Evolutionary conservation across 2,888 invertebrate species (phyloP), one percentile per base, ranked within the genome.

Genomic region (Artemia sinica): DNA sequence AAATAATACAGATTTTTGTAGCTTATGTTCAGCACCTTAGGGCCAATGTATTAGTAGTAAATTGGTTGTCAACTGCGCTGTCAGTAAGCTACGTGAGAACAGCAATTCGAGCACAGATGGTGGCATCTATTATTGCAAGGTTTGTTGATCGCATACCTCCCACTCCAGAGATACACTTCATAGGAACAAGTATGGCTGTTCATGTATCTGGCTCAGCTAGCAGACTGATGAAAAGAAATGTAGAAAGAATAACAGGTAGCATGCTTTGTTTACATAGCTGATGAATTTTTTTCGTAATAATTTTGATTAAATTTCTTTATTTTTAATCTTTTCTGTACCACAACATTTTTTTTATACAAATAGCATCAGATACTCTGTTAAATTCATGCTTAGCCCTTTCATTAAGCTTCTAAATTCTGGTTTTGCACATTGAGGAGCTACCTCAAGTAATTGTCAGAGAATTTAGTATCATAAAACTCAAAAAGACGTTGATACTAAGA

Each of bases 111-210:
- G 63, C 14, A 28, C n/a, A 58, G 63, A 58, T 9, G 28, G 28
- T 58, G 14, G 63, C 63, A 58, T n/a, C 63, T 18, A 28, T 58
- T 10, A 28, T 58, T 10, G 63, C 63, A n/a, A n/a, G 63, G 28
- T 58, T 58, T n/a, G 63, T 58, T 10, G 63, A 58, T 58, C 9
- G 9, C 63, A n/a, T 58, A 10, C 63, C 63, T 10, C 63, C 14
- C n/a, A 58, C 63, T 28, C 63, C n/a, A 11, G 63, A 58, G 10
- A 28, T 58, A n/a, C 63, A 58, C 63, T n/a, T 58, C 14, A n/a
- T 58, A 28, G 63, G 63, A 18, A 58, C 14, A n/a, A 58, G 63
- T 58, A 18, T 58, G 63, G 63, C 63, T 10, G n/a, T 28, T n/a
- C 63, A 58, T 58, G n/a, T 58, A 9, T n/a, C 63, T 18, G 63